Base-by-base conservation (phyloP, 2,113 vertebrate species). In the Salvator merianae region DNA sequence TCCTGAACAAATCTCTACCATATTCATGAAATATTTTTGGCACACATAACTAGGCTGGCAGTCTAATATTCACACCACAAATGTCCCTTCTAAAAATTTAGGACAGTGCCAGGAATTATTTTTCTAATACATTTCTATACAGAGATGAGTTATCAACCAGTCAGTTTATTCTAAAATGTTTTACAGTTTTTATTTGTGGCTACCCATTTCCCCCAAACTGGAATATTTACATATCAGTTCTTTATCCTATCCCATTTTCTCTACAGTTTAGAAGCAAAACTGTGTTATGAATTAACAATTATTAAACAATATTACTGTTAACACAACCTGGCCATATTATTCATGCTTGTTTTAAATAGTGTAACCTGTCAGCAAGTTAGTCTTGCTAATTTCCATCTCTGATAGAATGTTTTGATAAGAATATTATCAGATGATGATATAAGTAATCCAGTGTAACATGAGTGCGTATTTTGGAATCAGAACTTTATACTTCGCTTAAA, bases 11-110 rank as follows among this genome's bases (percentile, higher is more conserved):
- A 90, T 78, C 75, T 84, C 59, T 86, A 89, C 22, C 40, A 82
- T 62, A 24, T 62, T 90, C 40, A 62, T 85, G 32, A 90, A 80
- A 16, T 43, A 43, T 86, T 90, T 59, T 70, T 92, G 90, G 86
- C 86, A 88, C 43, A 89, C 75, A 26, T 79, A 79, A 78, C 71
- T 81, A 85, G 73, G 1, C 6, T 92, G 65, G 74, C 79, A 87
- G 62, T 76, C 36, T 50, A 82, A 87, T 91, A 89, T 85, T 78
- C 81, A 65, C 26, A 79, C 53, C 85, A 30, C 0, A 7, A 55
- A 80, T 79, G 75, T 82, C 55, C 78, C 76, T 82, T 84, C 63
- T 47, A 0, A 70, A 1, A 18, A 77, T 74, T 79, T 63, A 79
- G 36, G 36, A 65, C 53, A 22, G 20, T 50, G 47, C n/a, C 26